Evolutionary conservation across 2,113 vertebrate genomes (phyloP).

Genomic region (Oreochromis aureus): DNA sequence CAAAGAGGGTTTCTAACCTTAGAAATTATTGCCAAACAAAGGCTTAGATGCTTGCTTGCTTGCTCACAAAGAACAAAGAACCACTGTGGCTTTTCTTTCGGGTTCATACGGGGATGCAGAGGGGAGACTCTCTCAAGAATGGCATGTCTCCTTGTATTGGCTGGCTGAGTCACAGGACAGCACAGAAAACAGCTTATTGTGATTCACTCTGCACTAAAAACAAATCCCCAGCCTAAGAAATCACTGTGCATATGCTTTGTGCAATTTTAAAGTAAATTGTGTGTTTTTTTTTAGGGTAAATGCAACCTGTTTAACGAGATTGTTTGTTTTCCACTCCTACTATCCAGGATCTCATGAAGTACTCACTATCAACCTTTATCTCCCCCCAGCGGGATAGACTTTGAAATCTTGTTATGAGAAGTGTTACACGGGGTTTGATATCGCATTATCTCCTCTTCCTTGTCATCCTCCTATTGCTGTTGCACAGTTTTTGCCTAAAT

Average conservation of each 20-base stretch:
- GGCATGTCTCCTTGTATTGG: constrained; percentile 62
- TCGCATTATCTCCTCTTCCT: not conserved
- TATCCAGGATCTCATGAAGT: not conserved
- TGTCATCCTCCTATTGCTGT: not conserved
- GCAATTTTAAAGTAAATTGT: not conserved
- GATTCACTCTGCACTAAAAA: constrained; percentile 34
- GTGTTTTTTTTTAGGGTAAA: not conserved
- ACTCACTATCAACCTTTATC: not conserved
- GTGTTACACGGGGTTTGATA: not conserved
- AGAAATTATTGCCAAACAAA: not conserved
- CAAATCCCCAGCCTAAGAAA: not conserved
- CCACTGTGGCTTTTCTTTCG: not conserved
- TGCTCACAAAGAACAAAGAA: not conserved
- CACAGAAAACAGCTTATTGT: constrained; percentile 50
- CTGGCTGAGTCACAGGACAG: constrained; percentile 33
- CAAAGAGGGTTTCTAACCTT: not conserved
- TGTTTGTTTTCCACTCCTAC: not conserved
- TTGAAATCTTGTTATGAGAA: not conserved
- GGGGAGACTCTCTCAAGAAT: constrained; percentile 51
- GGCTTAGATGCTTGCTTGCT: not conserved
- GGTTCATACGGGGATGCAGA: constrained; percentile 14
- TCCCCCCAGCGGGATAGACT: not conserved
- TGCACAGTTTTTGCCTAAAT: not conserved
- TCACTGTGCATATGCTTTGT: not conserved
- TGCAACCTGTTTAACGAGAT: not conserved